Evolutionary conservation across 2,888 invertebrate species (phyloP).

Genomic region (Hypselothyrea guttata): DNA sequence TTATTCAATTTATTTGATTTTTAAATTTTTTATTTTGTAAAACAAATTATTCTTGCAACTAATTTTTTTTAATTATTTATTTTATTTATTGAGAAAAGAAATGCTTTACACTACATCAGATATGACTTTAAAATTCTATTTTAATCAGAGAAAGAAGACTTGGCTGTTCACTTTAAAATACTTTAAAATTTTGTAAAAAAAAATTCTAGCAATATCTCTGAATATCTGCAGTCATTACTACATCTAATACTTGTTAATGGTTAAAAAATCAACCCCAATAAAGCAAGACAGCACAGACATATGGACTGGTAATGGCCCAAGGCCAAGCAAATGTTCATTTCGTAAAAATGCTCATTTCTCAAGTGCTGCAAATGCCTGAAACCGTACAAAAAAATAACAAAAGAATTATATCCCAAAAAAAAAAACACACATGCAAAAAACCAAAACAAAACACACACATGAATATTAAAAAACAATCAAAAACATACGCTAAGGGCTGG

Average conservation of each 20-base stretch:
- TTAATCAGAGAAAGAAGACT: too few relatives aligned
- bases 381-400: conserved; percentile 20
- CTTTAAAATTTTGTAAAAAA: too few relatives aligned
- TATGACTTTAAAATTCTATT: too few relatives aligned
- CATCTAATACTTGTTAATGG: conserved; percentile 36
- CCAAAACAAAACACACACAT: conserved; percentile 34
- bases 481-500: conserved; percentile 61
- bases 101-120: too few relatives aligned
- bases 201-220: not conserved
- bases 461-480: conserved; percentile 70
- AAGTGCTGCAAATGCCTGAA: conserved; percentile 59
- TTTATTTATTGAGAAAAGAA: too few relatives aligned
- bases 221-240: conserved; percentile 35
- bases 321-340: conserved; percentile 72
- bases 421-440: conserved; percentile 37
- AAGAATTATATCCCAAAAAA: not conserved
- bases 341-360: conserved; percentile 70
- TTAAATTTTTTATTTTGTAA: too few relatives aligned
- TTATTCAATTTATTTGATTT: too few relatives aligned
- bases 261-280: conserved; percentile 33
- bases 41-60: too few relatives aligned
- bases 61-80: too few relatives aligned
- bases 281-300: conserved; percentile 4
- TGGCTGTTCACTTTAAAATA: too few relatives aligned
- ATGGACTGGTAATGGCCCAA: conserved; percentile 37